Base-by-base conservation (phyloP, 2,888 invertebrate genomes). In the Agrotis ipsilon region DNA sequence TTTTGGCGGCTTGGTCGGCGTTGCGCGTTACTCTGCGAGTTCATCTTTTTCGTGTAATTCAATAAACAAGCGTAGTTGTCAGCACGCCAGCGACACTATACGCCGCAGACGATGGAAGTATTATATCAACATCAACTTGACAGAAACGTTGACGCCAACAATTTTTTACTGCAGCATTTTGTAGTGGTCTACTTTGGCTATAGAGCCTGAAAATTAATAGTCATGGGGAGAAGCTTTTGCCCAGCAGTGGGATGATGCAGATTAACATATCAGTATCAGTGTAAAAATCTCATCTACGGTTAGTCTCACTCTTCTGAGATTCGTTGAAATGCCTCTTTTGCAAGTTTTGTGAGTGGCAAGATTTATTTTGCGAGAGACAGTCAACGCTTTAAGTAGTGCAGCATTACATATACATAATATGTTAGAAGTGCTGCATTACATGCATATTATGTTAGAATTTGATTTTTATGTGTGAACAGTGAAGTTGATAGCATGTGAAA, bases 41-140 rank as follows among this genome's bases (percentile, higher is more conserved):
- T 65, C 75, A 68, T 75, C 69, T 43, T 61, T 72, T 77, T 68
- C 62, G 16, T 66, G 78, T 87, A 87, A 89, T 86, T 84, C 77
- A 84, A 84, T 87, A 82, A 76, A 72, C 70, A 68, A 80, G 81
- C 72, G 65, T 60, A 66, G 70, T 73, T 75, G 70, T 76, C 74
- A 82, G 58, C 61, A 60, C 43, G 46, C 65, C 52, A 62, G 55
- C 32, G n/a, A 19, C 52, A 83, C 49, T 48, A 45, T 54, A 57
- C 51, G 61, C 60, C 46, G 16, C 66, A 79, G 54, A 54, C 54
- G 18, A 66, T 48, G 13, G n/a, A 55, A 32, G 55, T n/a, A n/a
- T 55, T 32, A 5, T n/a, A 32, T 55, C n/a, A 55, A 32, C 54
- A 13, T 2, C 18, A 32, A 32, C n/a, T 13, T 27, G 27, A 27